phyloP scores from a whole-genome alignment of 2,797 vertebrate genomes.

The Enteromius anoplus region DNA sequence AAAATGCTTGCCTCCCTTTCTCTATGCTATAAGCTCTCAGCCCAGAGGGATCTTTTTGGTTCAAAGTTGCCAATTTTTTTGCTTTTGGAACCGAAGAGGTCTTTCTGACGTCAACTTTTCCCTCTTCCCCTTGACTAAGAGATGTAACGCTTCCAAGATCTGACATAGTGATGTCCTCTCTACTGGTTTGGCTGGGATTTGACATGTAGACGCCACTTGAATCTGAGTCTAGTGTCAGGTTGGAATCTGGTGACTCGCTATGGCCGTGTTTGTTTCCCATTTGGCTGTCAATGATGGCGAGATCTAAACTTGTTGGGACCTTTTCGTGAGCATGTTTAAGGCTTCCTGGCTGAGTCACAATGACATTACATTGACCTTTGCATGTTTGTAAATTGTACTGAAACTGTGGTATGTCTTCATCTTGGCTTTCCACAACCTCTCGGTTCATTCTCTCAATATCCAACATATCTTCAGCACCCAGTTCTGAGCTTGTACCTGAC shows the following conservation, averaged over 20 bases:
- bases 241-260: conserved; percentile 75
- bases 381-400: conserved; percentile 37
- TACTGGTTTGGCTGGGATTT: conserved; percentile 72
- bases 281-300: conserved; percentile 56
- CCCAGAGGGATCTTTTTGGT: conserved; percentile 10
- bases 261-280: conserved; percentile 70
- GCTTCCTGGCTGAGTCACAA: conserved; percentile 51
- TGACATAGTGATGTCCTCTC: conserved; percentile 71
- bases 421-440: conserved; percentile 68
- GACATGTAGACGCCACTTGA: conserved; percentile 79
- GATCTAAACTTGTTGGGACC: conserved; percentile 67
- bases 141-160: conserved; percentile 74
- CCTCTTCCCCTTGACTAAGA: conserved; percentile 72
- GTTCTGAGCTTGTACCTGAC: conserved; percentile 77
- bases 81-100: neutral
- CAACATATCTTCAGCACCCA: conserved; percentile 71
- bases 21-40: conserved; percentile 31
- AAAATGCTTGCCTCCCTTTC: conserved; percentile 21
- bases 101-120: conserved; percentile 19
- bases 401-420: conserved; percentile 66
- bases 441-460: conserved; percentile 76
- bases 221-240: conserved; percentile 76
- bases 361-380: conserved; percentile 35
- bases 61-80: conserved; percentile 27
- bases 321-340: conserved; percentile 17